Evolutionary conservation across 2,888 invertebrate species (phyloP), one percentile per base, ranked within the genome.

Genomic region (Drosophila cognata): DNA sequence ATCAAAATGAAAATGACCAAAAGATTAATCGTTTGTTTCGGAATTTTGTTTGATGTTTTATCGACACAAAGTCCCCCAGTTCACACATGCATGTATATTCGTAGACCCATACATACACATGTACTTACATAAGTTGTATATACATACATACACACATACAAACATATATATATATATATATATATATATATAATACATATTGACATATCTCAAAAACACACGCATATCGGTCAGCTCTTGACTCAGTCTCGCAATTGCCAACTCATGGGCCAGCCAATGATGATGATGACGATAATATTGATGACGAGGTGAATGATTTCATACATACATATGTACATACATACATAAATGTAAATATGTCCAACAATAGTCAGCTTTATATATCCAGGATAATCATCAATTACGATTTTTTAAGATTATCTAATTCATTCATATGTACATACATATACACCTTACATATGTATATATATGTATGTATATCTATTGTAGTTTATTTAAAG

Each of bases 1-100:
- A 92, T 92, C 91, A 91, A 90, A 91, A 91, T 89, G 89, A 91
- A 91, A 92, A 91, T 92, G 88, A 92, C 91, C 91, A 89, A 90
- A 91, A 92, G 92, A 92, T 92, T 92, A 92, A 92, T 92, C 88
- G 91, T 90, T 88, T 90, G 81, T 91, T 91, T 91, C 91, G 91
- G 90, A 90, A 89, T 88, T 89, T 84, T 84, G 88, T 92, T 92
- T 92, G 92, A 92, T 87, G 91, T 91, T 91, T 88, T 85, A 90
- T 88, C 80, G 83, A 82, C 89, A 74, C 79, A 87, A 68, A 78
- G 86, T 84, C 82, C 75, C 79, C 76, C 80, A 77, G 78, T 70
- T 81, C 64, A 63, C 65, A 51, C 64, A 62, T 52, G 21, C 16
- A 36, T 36, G 16, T 48, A 64, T 65, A 59, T 51, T 13, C 46